Evolutionary conservation across 2,888 invertebrate species (phyloP).

Genomic region (Tipula vernalis): DNA sequence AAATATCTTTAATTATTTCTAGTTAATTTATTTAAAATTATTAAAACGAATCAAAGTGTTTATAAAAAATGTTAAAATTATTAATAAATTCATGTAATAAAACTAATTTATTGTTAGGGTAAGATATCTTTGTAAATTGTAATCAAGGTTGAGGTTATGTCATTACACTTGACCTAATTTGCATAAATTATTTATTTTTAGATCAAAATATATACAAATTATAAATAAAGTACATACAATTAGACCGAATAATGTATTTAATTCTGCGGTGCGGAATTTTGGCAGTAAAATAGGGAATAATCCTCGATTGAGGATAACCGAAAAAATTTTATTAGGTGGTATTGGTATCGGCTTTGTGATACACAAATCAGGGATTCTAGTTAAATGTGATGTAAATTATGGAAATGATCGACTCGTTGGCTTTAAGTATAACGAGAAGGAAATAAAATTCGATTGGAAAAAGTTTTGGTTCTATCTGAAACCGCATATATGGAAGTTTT

Average conservation of each 20-base stretch:
- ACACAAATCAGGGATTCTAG: background rate
- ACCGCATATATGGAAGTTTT: slow-evolving; percentile 63
- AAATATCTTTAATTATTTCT: background rate
- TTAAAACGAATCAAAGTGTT: background rate
- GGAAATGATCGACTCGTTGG: background rate
- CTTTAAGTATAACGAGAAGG: slow-evolving; percentile 19
- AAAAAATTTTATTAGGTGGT: background rate
- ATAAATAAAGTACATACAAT: background rate
- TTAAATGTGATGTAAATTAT: background rate
- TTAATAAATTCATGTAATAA: background rate
- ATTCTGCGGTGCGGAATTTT: background rate
- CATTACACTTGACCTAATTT: background rate
- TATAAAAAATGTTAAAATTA: background rate
- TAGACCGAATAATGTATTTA: background rate
- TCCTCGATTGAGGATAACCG: background rate
- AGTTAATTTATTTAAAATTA: background rate
- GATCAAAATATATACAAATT: background rate
- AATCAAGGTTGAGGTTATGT: background rate
- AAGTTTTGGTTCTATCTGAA: slow-evolving; percentile 57
- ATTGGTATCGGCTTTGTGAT: background rate
- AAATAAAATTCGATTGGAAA: slow-evolving; percentile 63
- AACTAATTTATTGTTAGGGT: background rate
- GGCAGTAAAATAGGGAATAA: background rate
- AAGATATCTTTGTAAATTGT: background rate
- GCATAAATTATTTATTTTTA: background rate